Conservation (phyloP, 2,113 vertebrate genomes). For the Chascanopsetta lugubris region DNA sequence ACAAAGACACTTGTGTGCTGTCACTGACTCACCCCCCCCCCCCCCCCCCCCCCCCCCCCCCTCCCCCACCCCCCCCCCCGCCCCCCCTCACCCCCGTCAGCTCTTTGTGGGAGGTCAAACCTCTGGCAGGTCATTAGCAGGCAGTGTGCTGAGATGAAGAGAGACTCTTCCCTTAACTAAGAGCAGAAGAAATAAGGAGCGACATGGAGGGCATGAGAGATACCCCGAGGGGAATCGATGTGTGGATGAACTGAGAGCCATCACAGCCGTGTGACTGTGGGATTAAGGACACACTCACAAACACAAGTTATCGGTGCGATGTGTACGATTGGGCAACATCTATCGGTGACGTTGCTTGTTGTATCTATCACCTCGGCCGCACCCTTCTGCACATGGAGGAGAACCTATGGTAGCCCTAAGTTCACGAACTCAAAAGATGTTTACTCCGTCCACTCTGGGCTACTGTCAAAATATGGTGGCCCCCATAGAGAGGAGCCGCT, state of each 20-base stretch:
- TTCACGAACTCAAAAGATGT: no score
- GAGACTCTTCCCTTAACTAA: conserved; percentile 52
- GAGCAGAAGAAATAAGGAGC: conserved; percentile 9
- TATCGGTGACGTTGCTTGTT: no score
- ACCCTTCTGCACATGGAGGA: no score
- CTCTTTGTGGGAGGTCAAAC: conserved; percentile 55
- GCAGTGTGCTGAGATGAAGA: conserved; percentile 42
- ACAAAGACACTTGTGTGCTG: conserved; percentile 62
- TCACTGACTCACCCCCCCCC: conserved; percentile 22
- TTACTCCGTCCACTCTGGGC: no score
- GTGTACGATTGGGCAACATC: no score
- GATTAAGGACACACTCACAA: no score
- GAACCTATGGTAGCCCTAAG: no score
- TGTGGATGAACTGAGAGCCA: not conserved
- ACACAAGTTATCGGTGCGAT: no score
- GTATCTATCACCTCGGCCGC: no score
- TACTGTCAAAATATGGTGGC: no score
- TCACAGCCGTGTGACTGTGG: no score
- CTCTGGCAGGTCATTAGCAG: conserved; percentile 53
- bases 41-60: conserved; percentile 17
- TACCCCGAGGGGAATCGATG: not conserved
- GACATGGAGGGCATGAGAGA: conserved; percentile 7
- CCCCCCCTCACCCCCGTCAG: conserved; percentile 7
- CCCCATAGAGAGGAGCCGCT: no score
- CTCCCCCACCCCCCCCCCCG: conserved; percentile 5